Conservation (phyloP, 2,797 vertebrate genomes). For the Cirrhinus mrigala region DNA sequence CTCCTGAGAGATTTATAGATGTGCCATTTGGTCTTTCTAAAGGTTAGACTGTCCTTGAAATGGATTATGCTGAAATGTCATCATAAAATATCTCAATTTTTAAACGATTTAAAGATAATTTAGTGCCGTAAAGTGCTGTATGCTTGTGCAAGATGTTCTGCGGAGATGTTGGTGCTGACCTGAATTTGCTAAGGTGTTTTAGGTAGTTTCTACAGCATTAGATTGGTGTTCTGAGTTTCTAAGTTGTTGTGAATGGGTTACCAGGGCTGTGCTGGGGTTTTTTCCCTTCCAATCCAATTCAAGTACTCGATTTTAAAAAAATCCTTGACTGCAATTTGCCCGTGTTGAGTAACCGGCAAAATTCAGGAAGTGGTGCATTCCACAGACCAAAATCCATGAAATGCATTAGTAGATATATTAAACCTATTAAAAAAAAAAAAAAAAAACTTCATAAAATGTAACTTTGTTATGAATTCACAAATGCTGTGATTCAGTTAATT, state of each 20-base stretch:
- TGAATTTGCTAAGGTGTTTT: neutral
- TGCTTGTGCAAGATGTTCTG: neutral
- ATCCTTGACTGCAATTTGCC: no score
- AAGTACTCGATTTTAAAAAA: no score
- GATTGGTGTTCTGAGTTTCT: neutral
- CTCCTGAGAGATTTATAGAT: neutral
- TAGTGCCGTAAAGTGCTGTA: neutral
- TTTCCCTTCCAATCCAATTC: neutral
- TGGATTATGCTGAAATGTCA: slow-evolving; percentile 6
- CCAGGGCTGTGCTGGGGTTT: neutral
- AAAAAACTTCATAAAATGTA: no score
- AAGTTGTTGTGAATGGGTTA: neutral
- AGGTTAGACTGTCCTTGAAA: neutral
- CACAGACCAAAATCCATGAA: no score
- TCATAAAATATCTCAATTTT: neutral
- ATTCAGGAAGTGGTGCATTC: no score
- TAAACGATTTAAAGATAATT: neutral
- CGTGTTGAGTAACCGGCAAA: no score
- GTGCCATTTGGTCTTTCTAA: neutral
- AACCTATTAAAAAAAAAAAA: no score
- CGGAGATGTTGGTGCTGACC: neutral
- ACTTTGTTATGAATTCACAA: no score
- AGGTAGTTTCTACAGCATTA: neutral
- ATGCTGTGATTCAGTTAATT: no score
- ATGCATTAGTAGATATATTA: no score